Evolutionary conservation across 2,888 invertebrate genomes (phyloP).

Genomic region (Iselma pallidipennis): DNA sequence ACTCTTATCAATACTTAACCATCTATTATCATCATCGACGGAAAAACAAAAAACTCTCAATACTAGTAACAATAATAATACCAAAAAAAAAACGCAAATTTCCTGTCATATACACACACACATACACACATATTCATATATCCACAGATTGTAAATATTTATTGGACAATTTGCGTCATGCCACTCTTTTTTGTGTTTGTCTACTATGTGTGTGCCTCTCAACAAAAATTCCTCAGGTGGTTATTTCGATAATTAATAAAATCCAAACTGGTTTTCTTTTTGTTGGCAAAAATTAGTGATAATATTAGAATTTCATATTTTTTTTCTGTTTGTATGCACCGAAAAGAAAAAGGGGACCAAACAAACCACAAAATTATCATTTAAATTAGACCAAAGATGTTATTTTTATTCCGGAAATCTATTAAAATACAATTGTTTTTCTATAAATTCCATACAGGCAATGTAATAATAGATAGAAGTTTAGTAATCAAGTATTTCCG

Average conservation of each 20-base stretch:
- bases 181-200: constrained; percentile 6
- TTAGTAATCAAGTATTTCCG: no score
- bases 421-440: no score
- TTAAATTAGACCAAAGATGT: no score
- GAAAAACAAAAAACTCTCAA: background rate
- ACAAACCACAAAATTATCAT: no score
- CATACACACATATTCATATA: background rate
- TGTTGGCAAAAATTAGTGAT: background rate
- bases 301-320: no score
- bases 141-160: constrained; percentile 19
- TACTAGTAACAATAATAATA: background rate
- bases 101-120: constrained; percentile 14
- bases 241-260: background rate
- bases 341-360: no score
- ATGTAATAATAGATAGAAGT: no score
- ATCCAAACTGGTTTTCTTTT: background rate
- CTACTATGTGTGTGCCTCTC: no score
- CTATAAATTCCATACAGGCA: no score
- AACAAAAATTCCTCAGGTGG: background rate
- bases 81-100: constrained; percentile 17
- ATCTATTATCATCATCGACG: background rate
- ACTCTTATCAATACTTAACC: background rate
- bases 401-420: no score
- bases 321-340: no score
- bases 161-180: constrained; percentile 21